phyloP scores from a whole-genome alignment of 2,888 invertebrate genomes.

The Drosophila mayaguana region DNA sequence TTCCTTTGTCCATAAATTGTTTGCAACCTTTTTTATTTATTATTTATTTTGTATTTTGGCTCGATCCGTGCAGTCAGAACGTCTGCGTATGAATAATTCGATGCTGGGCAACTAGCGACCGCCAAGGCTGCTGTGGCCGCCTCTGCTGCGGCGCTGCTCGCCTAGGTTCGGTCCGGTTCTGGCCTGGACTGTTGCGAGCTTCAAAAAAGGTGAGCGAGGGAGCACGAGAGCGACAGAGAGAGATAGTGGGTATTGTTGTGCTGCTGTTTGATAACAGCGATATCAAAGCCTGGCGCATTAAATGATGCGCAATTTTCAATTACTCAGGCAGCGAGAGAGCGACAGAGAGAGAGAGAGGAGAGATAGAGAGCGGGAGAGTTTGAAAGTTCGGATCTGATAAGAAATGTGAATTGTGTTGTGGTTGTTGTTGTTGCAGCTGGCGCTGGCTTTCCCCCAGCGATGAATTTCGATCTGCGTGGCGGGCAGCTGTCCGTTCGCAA shows the following conservation, averaged over 20 bases:
- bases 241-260: conserved; percentile 22
- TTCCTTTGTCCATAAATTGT: conserved; percentile 12
- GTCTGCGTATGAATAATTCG: conserved; percentile 76
- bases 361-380: conserved; percentile 12
- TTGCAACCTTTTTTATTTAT: conserved; percentile 29
- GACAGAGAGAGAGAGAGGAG: conserved; percentile 7
- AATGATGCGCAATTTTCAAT: conserved; percentile 69
- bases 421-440: background rate
- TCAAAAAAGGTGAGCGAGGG: conserved; percentile 27
- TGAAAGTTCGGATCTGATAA: conserved; percentile 37
- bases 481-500: conserved; percentile 25
- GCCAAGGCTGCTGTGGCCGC: conserved; percentile 60
- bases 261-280: conserved; percentile 56
- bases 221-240: background rate
- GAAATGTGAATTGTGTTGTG: background rate
- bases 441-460: conserved; percentile 35
- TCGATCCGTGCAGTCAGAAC: conserved; percentile 71
- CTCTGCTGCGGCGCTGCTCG: conserved; percentile 54
- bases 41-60: conserved; percentile 6
- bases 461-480: conserved; percentile 18
- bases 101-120: conserved; percentile 53
- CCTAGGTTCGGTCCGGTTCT: conserved; percentile 34
- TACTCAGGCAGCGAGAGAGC: conserved; percentile 10
- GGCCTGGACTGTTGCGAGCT: conserved; percentile 34
- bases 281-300: conserved; percentile 36